These are phyloP conservation scores for Schizothorax lantsangensis DNA, from an alignment of 2,797 vertebrate species.

Conservation along the genomic window DNA sequence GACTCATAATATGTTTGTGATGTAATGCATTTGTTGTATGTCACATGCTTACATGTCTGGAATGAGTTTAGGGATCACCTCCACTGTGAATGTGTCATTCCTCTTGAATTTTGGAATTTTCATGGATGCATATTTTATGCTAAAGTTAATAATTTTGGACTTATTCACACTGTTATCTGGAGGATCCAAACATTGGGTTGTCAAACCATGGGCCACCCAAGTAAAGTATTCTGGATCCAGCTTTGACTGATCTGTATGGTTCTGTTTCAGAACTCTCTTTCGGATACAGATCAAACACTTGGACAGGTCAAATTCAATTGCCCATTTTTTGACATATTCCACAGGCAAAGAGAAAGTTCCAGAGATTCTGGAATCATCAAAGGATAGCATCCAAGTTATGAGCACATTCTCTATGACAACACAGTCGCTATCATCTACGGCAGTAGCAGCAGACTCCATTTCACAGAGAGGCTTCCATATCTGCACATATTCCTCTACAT, in stretches of 20 bases:
- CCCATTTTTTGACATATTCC: conserved; percentile 64
- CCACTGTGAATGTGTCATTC: conserved; percentile 73
- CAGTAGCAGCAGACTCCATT: conserved; percentile 77
- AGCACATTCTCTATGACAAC: conserved; percentile 73
- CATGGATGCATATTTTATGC: conserved; percentile 74
- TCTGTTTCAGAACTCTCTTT: conserved; percentile 59
- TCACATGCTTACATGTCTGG: conserved; percentile 80
- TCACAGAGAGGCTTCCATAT: conserved; percentile 79
- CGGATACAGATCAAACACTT: conserved; percentile 82
- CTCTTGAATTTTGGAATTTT: conserved; percentile 64
- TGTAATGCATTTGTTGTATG: background rate
- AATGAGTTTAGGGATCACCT: conserved; percentile 81
- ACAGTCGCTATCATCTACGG: conserved; percentile 74
- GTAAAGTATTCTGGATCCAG: conserved; percentile 67
- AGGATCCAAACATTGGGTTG: conserved; percentile 43
- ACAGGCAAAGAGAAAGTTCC: conserved; percentile 43
- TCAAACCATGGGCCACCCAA: conserved; percentile 84
- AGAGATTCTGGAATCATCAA: conserved; percentile 72
- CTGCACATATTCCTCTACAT: conserved; percentile 64
- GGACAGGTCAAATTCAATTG: conserved; percentile 71
- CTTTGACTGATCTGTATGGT: background rate
- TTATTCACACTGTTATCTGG: conserved; percentile 34
- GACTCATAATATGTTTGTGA: background rate
- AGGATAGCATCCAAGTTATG: conserved; percentile 69
- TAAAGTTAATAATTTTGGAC: conserved; percentile 66